Evolutionary conservation across 2,797 vertebrate genomes (phyloP), one percentile per base, ranked within the genome.

Genomic region (Podarcis lilfordi): DNA sequence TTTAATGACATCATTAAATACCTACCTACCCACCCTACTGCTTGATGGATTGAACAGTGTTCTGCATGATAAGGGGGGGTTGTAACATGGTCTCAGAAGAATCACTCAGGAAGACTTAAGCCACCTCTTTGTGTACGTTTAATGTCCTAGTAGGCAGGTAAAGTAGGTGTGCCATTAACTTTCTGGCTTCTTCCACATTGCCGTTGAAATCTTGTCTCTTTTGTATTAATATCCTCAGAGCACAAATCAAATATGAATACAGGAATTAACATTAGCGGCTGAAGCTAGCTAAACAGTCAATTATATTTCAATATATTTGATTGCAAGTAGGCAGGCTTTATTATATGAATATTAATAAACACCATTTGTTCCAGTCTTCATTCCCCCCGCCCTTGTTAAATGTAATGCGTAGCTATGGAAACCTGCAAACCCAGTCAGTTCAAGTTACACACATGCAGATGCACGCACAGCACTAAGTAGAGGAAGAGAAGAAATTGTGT

Each of bases 371-470:
- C 8, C 74, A 1, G 45, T 85, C 84, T 88, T 90, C 75, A 75
- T 89, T 92, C 55, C 91, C 40, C n/a, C 66, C 32, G 3, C 88
- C 81, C 86, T 92, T 66, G 84, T 92, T 87, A 91, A 94, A 87
- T 66, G 82, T 74, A 86, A 88, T 91, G 40, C 82, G 84, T 94
- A 95, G 88, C 89, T 93, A 89, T 91, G 88, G 93, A 95, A 96
- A 95, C 87, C 50, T 93, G 45, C 82, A 88, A 94, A 94, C 90
- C 80, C 76, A 79, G 84, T 93, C 93, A 82, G 8, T 88, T 64
- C 27, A 90, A 80, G 86, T 91, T 85, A 86, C 91, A 87, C 91
- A 83, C 85, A 91, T 84, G 23, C 80, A 43, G 21, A 74, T n/a
- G 45, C 43, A 83, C 29, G 66, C 71, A 75, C 59, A 15, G 50